A percentile compares a stretch with the other conserved stretches of the same genome.
phyloP scores from a whole-genome alignment of 2,888 invertebrate species.

The Agapostemon virescens region DNA sequence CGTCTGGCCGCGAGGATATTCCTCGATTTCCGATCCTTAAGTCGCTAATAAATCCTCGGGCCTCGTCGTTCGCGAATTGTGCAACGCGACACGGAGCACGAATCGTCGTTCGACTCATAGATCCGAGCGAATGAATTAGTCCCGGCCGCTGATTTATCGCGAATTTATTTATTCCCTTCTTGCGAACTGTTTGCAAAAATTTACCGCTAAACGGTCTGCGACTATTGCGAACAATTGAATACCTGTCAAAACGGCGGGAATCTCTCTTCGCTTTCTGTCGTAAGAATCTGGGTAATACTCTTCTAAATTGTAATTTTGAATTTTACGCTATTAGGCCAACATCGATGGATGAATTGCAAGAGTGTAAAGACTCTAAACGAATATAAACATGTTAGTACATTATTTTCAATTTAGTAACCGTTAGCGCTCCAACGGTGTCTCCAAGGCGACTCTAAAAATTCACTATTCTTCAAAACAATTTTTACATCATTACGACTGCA shows the following conservation, averaged over 20 bases:
- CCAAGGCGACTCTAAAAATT: no score
- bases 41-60: constrained; percentile 33
- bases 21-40: constrained; percentile 30
- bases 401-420: no score
- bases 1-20: not conserved
- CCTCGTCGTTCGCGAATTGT: constrained; percentile 7
- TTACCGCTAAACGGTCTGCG: constrained; percentile 31
- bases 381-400: no score
- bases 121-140: constrained; percentile 34
- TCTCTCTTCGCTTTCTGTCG: no score
- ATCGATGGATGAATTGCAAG: no score
- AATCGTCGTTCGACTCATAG: constrained; percentile 26
- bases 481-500: no score
- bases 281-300: not conserved
- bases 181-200: constrained; percentile 32
- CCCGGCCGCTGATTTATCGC: constrained; percentile 42
- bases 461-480: no score
- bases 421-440: no score
- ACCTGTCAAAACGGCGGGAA: constrained; percentile 15
- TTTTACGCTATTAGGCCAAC: no score
- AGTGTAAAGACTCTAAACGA: no score
- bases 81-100: not conserved
- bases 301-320: not conserved
- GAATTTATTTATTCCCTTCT: constrained; percentile 31
- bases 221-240: constrained; percentile 24